A percentile compares a stretch with the other conserved stretches of the same genome.
These are phyloP conservation scores for Amphipyra tragopoginis DNA, from an alignment of 2,888 invertebrate species.

Conservation along the genomic window DNA sequence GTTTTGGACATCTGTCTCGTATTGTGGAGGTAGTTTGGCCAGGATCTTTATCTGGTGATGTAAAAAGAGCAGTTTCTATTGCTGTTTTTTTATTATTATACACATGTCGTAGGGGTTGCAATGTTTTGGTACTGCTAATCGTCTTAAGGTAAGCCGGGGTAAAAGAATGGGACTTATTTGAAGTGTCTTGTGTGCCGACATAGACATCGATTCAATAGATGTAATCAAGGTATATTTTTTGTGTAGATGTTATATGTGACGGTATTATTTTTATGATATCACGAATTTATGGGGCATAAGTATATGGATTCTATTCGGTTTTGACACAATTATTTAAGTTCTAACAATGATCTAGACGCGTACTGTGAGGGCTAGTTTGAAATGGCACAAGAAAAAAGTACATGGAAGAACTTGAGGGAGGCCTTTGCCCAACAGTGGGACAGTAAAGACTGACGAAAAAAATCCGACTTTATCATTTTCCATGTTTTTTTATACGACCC, in stretches of 20 bases:
- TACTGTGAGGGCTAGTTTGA: no score
- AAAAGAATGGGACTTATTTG: constrained; percentile 46
- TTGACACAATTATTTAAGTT: no score
- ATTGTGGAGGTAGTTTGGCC: constrained; percentile 74
- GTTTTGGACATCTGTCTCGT: constrained; percentile 82
- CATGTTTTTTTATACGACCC: no score
- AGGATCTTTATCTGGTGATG: constrained; percentile 66
- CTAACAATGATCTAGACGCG: no score
- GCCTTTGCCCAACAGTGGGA: no score
- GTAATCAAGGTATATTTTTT: neutral
- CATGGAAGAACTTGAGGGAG: no score
- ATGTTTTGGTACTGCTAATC: constrained; percentile 54
- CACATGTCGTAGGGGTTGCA: constrained; percentile 48
- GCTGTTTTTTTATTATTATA: constrained; percentile 36
- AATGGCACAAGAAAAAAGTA: no score
- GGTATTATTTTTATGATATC: neutral
- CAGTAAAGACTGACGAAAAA: no score
- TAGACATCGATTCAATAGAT: constrained; percentile 2
- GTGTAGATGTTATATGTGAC: neutral
- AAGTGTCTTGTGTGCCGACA: constrained; percentile 29
- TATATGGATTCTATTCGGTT: no score
- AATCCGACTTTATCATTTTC: no score
- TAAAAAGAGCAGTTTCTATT: constrained; percentile 76
- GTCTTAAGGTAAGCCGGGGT: constrained; percentile 49
- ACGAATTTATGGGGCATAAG: no score